Base-by-base conservation (phyloP, 1,140 invertebrate genomes). In the Penaeus vannamei region DNA sequence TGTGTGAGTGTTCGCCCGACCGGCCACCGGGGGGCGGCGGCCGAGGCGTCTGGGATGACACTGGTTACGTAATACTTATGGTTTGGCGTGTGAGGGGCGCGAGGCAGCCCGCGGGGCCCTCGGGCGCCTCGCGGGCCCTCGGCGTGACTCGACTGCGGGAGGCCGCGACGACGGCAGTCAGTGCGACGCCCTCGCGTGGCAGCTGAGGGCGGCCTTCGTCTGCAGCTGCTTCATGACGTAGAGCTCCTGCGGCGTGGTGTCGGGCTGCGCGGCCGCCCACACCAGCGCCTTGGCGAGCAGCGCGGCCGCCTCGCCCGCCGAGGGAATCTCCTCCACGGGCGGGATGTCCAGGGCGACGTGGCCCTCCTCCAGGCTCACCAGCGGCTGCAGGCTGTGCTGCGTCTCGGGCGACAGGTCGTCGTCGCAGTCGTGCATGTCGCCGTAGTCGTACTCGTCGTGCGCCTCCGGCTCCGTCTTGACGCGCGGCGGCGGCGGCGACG, bases 261-360 rank as follows among this genome's bases (percentile, higher is more conserved):
- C 87, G 29, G 66, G 87, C 60, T 89, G 87, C 1, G 87, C 87
- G 17, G 87, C 87, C 14, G 87, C 87, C 87, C 87, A 89, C 59
- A 89, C 87, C 20, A 89, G 60, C n/a, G 87, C 87, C 29, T 84
- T 84, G 23, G 87, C 84, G 19, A 89, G 82, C 3, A 85, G 46
- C n/a, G 46, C 84, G 22, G 82, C 87, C 12, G 87, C 82, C 36
- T 89, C 87, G n/a, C 46, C 76, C 23, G 83, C 87, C 1, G 87
- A 89, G 14, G 87, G 87, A 42, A 89, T 84, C 42, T 89, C 87
- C 29, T 89, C 46, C 17, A 89, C 87, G 17, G 87, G 82, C 14
- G 87, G 87, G 20, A 89, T 60, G 29, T 85, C 69, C 26, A 89
- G 66, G 22, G 46, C 23, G 42, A 89, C 29, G 19, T 84, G 69